These are phyloP conservation scores for Nematostella vectensis DNA, from an alignment of 92 coral and sea anemone species.

Conservation along the genomic window DNA sequence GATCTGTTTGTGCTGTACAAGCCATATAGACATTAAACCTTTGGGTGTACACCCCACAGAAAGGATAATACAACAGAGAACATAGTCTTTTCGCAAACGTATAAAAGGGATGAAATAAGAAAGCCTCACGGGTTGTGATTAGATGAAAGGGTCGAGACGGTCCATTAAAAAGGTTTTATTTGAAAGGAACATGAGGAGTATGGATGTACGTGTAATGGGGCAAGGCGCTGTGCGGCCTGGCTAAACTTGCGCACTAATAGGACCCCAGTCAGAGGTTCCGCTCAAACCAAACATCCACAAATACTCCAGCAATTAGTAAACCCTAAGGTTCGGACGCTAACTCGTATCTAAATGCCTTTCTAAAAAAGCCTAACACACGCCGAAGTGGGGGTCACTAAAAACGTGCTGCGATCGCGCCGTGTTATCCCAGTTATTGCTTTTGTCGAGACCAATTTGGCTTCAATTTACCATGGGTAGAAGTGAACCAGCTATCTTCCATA, in stretches of 20 bases:
- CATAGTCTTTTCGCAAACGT: too few relatives aligned
- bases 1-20: too few relatives aligned
- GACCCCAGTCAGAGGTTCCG: constrained; percentile 17
- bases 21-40: too few relatives aligned
- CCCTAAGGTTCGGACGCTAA: constrained; percentile 8
- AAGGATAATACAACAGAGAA: too few relatives aligned
- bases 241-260: constrained; percentile 21
- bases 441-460: constrained; percentile 28
- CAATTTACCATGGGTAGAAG: constrained; percentile 17
- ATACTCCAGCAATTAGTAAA: constrained; percentile 23
- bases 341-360: constrained; percentile 24
- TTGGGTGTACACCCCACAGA: too few relatives aligned
- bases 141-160: too few relatives aligned
- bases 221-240: too few relatives aligned
- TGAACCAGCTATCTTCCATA: not conserved
- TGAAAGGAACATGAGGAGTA: too few relatives aligned
- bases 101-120: too few relatives aligned
- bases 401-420: constrained; percentile 26
- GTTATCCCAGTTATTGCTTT: constrained; percentile 22
- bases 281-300: constrained; percentile 1
- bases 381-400: constrained; percentile 20
- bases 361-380: constrained; percentile 17
- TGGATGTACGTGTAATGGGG: too few relatives aligned
- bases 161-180: too few relatives aligned
- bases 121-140: too few relatives aligned